phyloP scores from a whole-genome alignment of 2,797 vertebrate species.

The Sebastes taczanowskii region DNA sequence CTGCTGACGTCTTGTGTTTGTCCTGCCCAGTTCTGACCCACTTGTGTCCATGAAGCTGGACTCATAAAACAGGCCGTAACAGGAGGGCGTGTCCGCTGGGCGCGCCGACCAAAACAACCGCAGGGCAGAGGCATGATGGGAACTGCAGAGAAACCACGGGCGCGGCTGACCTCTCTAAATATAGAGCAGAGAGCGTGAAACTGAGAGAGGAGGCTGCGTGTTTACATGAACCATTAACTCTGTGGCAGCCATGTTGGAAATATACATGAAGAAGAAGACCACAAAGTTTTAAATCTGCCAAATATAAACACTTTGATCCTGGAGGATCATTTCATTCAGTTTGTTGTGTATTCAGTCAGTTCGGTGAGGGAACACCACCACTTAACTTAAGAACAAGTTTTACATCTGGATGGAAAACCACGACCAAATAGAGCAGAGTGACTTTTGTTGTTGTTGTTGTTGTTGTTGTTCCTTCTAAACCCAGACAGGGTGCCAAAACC shows the following conservation, averaged over 20 bases:
- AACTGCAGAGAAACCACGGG: slow-evolving; percentile 17
- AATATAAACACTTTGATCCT: not conserved
- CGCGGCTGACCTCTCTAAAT: slow-evolving; percentile 12
- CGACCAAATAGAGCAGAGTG: not conserved
- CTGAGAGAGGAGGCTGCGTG: not conserved
- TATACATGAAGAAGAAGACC: not conserved
- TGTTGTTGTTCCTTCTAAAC: not conserved
- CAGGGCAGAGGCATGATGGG: slow-evolving; percentile 48
- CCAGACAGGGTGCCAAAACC: rapidly evolving
- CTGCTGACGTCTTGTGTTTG: slow-evolving; percentile 3
- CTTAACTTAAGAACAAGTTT: not conserved
- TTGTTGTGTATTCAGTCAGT: not conserved
- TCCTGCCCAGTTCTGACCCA: slow-evolving; percentile 11
- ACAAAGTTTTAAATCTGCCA: not conserved
- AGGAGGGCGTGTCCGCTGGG: slow-evolving; percentile 22
- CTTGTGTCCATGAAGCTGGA: not conserved
- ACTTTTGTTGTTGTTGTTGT: not conserved
- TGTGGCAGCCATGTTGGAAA: slow-evolving; percentile 1
- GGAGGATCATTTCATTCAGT: not conserved
- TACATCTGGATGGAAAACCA: not conserved
- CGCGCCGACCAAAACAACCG: slow-evolving; percentile 17
- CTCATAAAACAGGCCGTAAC: slow-evolving; percentile 3
- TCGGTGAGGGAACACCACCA: not conserved
- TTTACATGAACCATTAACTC: not conserved
- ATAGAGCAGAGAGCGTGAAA: not conserved